Conservation (phyloP, 2,888 invertebrate genomes). For the Cremastobaeus sp. region DNA sequence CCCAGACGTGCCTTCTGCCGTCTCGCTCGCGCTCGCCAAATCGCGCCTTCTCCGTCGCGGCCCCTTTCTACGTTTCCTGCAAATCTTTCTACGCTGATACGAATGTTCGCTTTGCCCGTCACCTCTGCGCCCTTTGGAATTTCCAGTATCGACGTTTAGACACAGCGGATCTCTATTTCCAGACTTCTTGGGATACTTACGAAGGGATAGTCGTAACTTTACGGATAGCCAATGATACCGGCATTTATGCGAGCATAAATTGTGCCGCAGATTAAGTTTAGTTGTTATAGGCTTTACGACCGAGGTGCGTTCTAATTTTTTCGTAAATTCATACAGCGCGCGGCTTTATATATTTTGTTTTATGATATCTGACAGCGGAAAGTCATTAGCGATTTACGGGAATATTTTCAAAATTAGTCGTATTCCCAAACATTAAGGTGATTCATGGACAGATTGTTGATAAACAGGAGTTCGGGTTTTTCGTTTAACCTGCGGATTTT, state of each 20-base stretch:
- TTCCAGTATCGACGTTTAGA: conserved; percentile 50
- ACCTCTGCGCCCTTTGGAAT: conserved; percentile 54
- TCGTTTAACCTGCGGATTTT: too few relatives aligned
- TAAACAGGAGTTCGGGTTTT: neutral
- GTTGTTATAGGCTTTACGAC: conserved; percentile 42
- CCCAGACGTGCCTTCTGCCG: too few relatives aligned
- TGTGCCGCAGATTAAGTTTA: conserved; percentile 38
- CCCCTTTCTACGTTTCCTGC: conserved; percentile 65
- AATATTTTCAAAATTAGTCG: conserved; percentile 6
- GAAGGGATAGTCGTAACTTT: conserved; percentile 35
- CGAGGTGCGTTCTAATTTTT: conserved; percentile 25
- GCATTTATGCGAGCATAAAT: conserved; percentile 47
- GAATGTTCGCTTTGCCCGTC: conserved; percentile 46
- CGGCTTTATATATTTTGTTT: conserved; percentile 33
- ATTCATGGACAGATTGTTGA: neutral
- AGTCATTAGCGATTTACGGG: conserved; percentile 1
- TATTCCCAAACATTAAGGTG: neutral
- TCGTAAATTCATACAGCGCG: conserved; percentile 8
- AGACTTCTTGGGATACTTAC: conserved; percentile 28
- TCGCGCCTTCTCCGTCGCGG: too few relatives aligned
- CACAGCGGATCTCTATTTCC: conserved; percentile 31
- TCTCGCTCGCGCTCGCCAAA: conserved; percentile 56
- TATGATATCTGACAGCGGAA: conserved; percentile 4
- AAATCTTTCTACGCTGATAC: conserved; percentile 62
- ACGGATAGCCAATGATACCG: conserved; percentile 37